Base-by-base conservation (phyloP, 2,797 vertebrate species). In the Sebastes kiyomatsui region DNA sequence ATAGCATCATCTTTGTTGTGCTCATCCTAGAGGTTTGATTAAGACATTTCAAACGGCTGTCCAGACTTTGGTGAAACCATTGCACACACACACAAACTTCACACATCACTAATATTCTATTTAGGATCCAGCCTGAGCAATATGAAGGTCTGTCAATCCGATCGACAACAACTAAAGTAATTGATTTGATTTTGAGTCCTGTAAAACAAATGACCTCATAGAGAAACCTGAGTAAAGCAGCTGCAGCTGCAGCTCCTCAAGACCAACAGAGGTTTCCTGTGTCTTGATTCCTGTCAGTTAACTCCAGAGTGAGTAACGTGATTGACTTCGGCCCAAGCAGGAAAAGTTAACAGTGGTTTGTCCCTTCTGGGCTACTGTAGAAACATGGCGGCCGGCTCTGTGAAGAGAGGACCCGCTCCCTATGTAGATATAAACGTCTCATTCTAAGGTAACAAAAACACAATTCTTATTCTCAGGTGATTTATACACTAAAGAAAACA, bases 201-300 rank as follows among this genome's bases (percentile, higher is more conserved):
- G 54, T 42, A 16, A 83, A 74, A 52, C 30, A 58, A 65, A 72
- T 52, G 3, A 72, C 56, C 10, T 81, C 22, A 72, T 1, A 49
- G 5, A 74, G 59, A 88, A 85, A 71, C 18, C 42, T 2, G 12
- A 42, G 14, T 60, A 18, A 70, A 49, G 56, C 38, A 42, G 38
- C 13, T 42, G 35, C 12, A 35, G 11, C 38, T 42, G 42, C 42
- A 49, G 42, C 42, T 49, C 42, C 42, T 49, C 42, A 49, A 49
- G 42, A 18, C 46, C 46, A 49, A 8, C 46, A 49, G 18, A 20
- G 46, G 7, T 49, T 20, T 49, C 42, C 42, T 49, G 42, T 49
- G 16, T 2, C 42, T 49, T 20, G 42, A 1, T 49, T 49, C 46
- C 18, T 49, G 46, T 7, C 46, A 0, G 1, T 8, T 49, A 46